Percentiles rank a stretch among this genome's conserved stretches.
Evolutionary conservation across 2,888 invertebrate genomes (phyloP).

Genomic region (Merodon equestris): DNA sequence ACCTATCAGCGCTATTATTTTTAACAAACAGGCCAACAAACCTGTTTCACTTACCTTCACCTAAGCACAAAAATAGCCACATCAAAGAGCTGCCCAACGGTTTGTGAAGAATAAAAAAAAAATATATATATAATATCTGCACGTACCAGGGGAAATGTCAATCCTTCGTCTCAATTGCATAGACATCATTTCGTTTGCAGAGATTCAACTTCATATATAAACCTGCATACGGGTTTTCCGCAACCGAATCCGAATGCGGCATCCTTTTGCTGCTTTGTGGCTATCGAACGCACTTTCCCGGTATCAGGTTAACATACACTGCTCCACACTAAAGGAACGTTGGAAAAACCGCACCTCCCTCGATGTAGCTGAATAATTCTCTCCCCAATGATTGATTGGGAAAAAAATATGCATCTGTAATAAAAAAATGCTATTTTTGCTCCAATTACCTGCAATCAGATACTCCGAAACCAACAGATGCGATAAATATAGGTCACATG

Average conservation of each 20-base stretch:
- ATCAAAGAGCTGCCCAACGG: no score
- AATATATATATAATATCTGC: no score
- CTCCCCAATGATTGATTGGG: conserved; percentile 31
- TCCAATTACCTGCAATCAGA: conserved; percentile 57
- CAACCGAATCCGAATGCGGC: conserved; percentile 19
- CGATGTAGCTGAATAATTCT: conserved; percentile 7
- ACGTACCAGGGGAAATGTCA: no score
- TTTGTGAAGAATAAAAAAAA: not conserved
- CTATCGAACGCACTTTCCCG: conserved; percentile 46
- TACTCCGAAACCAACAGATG: conserved; percentile 43
- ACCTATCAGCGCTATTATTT: no score
- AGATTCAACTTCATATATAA: no score
- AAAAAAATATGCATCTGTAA: conserved; percentile 42
- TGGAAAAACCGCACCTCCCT: no score
- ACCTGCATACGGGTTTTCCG: no score
- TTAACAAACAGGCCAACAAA: no score
- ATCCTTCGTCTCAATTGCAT: no score
- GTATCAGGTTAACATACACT: conserved; percentile 45
- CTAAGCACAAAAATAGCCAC: no score
- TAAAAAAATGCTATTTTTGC: conserved; percentile 53
- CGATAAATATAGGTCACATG: conserved; percentile 59
- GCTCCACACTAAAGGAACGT: conserved; percentile 5
- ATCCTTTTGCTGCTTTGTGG: conserved; percentile 41
- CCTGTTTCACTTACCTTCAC: no score
- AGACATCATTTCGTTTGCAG: no score